A percentile compares a stretch with the other conserved stretches of the same genome.
phyloP scores from a whole-genome alignment of 35 echinoderm and acorn worm genomes.

The Heliocidaris tuberculata region DNA sequence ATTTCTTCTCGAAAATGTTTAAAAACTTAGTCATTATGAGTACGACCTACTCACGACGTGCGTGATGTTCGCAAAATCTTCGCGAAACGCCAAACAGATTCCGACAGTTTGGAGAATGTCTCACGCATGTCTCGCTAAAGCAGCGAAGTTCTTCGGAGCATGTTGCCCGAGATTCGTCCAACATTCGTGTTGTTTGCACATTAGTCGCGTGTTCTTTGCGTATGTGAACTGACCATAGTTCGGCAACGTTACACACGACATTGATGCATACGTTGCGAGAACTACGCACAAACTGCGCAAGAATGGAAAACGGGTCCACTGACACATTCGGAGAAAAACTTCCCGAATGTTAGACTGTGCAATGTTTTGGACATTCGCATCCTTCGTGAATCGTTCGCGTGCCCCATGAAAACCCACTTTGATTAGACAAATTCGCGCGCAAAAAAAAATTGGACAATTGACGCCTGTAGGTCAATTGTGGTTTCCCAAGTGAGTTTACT shows the following conservation, averaged over 20 bases:
- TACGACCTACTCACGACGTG: no score
- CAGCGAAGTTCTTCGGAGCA: neutral
- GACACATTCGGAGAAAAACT: no score
- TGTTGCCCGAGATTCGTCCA: neutral
- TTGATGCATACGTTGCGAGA: no score
- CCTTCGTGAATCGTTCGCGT: no score
- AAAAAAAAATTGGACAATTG: neutral
- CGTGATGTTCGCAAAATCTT: neutral
- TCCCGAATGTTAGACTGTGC: no score
- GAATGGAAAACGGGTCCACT: neutral
- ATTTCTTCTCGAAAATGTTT: neutral
- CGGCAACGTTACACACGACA: no score
- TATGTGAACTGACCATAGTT: neutral
- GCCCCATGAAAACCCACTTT: no score
- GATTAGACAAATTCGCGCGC: neutral
- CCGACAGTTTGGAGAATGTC: conserved; percentile 16
- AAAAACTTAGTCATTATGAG: neutral
- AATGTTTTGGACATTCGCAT: no score
- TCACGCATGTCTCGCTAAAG: neutral
- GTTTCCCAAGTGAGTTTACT: neutral
- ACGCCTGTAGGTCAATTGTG: neutral
- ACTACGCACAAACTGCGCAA: conserved; percentile 20
- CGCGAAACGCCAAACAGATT: neutral
- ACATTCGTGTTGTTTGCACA: conserved; percentile 31
- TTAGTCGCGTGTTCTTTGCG: conserved; percentile 28